phyloP scores from a whole-genome alignment of 1,140 invertebrate species.

The Microplitis demolitor region DNA sequence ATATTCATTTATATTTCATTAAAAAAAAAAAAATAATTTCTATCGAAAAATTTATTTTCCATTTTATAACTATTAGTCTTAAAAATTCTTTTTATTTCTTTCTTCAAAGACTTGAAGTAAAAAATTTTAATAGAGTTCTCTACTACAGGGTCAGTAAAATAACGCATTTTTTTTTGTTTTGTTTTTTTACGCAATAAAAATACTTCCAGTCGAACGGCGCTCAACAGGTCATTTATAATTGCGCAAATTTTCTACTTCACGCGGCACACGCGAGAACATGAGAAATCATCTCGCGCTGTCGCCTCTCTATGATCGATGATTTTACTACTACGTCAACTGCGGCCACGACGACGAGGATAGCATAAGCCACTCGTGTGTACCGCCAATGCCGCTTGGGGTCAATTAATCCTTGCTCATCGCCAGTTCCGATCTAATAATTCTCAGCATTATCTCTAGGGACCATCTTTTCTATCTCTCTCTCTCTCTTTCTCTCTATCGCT shows the following conservation, averaged over 20 bases:
- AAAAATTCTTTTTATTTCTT: no score
- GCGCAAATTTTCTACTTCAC: constrained; percentile 14
- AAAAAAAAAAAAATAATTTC: no score
- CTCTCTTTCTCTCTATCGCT: background rate
- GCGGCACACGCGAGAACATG: constrained; percentile 19
- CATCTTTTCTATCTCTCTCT: background rate
- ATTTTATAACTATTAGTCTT: no score
- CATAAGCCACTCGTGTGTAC: background rate
- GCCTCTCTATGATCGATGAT: constrained; percentile 25
- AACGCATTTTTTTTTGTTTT: background rate
- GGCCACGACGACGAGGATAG: background rate
- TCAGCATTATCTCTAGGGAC: constrained; percentile 23
- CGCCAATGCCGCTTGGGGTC: constrained; percentile 16
- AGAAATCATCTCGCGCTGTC: constrained; percentile 23
- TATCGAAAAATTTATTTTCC: no score
- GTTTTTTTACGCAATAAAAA: background rate
- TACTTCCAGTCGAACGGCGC: background rate
- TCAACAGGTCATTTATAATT: constrained; percentile 10
- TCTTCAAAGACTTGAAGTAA: no score
- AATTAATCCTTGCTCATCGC: constrained; percentile 28
- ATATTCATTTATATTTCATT: no score
- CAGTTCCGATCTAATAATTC: constrained; percentile 29
- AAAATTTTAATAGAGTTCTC: no score
- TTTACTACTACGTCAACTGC: constrained; percentile 1
- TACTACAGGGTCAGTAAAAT: no score